phyloP scores from a whole-genome alignment of 2,888 invertebrate genomes.

The Helleia helle region DNA sequence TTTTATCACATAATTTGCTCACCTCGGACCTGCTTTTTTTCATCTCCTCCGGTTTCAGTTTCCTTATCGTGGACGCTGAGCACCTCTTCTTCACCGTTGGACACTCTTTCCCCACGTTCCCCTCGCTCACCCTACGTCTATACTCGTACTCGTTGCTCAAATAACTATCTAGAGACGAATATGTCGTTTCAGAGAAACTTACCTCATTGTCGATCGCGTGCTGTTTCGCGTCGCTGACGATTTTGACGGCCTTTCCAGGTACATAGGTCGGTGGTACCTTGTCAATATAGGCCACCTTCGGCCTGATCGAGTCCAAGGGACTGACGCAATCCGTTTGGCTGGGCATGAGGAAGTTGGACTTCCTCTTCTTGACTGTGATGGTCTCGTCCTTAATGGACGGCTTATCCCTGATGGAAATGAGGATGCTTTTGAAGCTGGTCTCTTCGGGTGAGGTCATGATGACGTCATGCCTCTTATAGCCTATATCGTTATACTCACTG shows the following conservation, averaged over 20 bases:
- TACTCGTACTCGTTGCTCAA: constrained; percentile 55
- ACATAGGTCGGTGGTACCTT: constrained; percentile 55
- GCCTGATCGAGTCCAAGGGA: constrained; percentile 39
- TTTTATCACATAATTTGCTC: constrained; percentile 63
- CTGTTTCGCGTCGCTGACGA: constrained; percentile 70
- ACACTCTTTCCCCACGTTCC: constrained; percentile 32
- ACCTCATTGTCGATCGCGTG: constrained; percentile 55
- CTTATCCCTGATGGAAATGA: constrained; percentile 55
- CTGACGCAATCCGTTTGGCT: constrained; percentile 47
- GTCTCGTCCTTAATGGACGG: constrained; percentile 53
- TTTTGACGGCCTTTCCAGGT: constrained; percentile 84
- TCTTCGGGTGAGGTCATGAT: constrained; percentile 65
- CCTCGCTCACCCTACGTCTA: constrained; percentile 52
- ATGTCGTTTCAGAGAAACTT: constrained; percentile 44
- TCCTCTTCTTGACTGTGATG: constrained; percentile 47
- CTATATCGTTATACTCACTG: constrained; percentile 65
- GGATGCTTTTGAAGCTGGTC: constrained; percentile 55
- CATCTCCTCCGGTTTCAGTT: constrained; percentile 50
- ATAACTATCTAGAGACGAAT: constrained; percentile 71
- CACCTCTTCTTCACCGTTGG: constrained; percentile 46
- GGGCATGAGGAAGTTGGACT: constrained; percentile 49
- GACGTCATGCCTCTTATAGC: constrained; percentile 56
- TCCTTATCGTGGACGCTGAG: constrained; percentile 49
- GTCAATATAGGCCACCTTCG: constrained; percentile 59
- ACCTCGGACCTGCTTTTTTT: constrained; percentile 66